Evolutionary conservation across 1,140 invertebrate genomes (phyloP).

Genomic region (Bombus affinis): DNA sequence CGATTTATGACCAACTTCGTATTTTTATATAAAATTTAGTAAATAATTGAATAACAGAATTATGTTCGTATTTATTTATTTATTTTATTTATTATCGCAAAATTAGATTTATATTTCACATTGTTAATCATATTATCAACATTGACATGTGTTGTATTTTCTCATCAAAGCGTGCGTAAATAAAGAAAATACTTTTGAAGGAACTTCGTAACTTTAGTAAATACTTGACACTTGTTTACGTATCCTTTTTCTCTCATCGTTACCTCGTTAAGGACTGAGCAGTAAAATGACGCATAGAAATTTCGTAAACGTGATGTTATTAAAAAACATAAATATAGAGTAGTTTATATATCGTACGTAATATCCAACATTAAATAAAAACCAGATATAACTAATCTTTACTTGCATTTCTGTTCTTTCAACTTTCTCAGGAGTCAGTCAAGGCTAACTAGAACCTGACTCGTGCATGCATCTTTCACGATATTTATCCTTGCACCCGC

Average conservation of each 20-base stretch:
- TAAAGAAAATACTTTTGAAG: neutral
- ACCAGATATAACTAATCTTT: neutral
- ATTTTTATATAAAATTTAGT: neutral
- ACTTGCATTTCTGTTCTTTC: neutral
- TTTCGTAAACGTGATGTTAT: too few species aligned
- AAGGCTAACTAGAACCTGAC: neutral
- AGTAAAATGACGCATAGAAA: too few species aligned
- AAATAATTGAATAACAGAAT: neutral
- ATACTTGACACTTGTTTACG: too few species aligned
- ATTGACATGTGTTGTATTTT: too few species aligned
- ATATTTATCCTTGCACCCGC: constrained; percentile 2
- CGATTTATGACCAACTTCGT: neutral
- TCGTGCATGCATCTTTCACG: neutral
- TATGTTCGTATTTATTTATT: neutral
- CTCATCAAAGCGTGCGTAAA: neutral
- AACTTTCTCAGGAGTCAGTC: neutral
- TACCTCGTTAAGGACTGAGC: too few species aligned
- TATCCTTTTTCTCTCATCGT: too few species aligned
- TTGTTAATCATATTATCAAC: too few species aligned
- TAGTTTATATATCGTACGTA: too few species aligned
- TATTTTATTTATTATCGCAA: neutral
- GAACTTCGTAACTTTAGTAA: too few species aligned
- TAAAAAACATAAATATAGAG: too few species aligned
- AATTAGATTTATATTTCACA: neutral
- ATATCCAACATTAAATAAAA: too few species aligned